phyloP scores from a whole-genome alignment of 2,113 vertebrate species.

The Prolemur simus region DNA sequence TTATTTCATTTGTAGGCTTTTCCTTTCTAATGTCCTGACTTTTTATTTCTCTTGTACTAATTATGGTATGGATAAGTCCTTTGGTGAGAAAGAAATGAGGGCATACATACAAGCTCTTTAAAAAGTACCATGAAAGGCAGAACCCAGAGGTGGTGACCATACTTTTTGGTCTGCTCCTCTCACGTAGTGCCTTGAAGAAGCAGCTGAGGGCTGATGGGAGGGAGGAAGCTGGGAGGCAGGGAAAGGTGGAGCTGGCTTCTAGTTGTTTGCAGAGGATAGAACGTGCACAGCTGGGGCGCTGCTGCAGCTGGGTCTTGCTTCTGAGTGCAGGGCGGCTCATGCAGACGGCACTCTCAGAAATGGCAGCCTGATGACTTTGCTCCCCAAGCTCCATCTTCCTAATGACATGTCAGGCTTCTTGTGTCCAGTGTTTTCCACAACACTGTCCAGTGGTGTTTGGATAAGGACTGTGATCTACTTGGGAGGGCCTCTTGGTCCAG shows the following conservation, averaged over 20 bases:
- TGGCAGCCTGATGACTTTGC: not conserved
- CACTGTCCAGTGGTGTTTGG: conserved; percentile 1
- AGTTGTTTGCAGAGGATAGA: not conserved
- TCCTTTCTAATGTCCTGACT: not conserved
- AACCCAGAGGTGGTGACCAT: not conserved
- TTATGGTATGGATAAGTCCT: not conserved
- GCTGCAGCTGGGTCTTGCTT: not conserved
- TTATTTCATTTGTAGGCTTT: not conserved
- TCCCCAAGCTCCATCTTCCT: not conserved
- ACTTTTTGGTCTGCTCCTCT: not conserved
- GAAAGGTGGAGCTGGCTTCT: not conserved
- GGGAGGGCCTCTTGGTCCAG: not conserved
- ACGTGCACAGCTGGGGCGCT: not conserved
- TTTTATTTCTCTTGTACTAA: not conserved
- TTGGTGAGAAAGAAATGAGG: not conserved
- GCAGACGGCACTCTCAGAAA: not conserved
- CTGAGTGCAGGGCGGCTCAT: not conserved
- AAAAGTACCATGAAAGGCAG: not conserved
- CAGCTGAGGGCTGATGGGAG: not conserved
- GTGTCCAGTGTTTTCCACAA: not conserved
- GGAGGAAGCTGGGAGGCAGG: not conserved
- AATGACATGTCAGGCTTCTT: not conserved
- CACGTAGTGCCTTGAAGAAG: not conserved
- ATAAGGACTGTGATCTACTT: conserved; percentile 13
- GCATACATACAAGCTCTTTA: not conserved